Evolutionary conservation across 2,888 invertebrate genomes (phyloP), one percentile per base, ranked within the genome.

Genomic region (Meiosimyza platycephala): DNA sequence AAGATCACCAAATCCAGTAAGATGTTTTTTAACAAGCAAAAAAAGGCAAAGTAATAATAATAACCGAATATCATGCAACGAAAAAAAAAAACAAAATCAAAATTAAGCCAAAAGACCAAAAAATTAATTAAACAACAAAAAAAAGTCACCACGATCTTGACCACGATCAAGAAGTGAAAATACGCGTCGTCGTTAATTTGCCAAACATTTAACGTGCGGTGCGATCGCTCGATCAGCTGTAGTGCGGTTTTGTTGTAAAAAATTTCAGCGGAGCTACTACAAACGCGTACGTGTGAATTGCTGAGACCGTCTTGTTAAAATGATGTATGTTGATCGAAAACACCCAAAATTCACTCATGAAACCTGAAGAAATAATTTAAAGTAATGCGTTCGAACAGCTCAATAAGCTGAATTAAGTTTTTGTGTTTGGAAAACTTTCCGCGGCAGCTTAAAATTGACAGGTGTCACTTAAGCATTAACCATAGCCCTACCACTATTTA

Each of bases 101-200:
- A 48, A 57, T 9, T 57, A 50, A 16, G n/a, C 16, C 1, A 48
- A 48, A 63, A 48, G 16, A 16, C 47, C n/a, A n/a, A 48, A 63
- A 63, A 48, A 50, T 48, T 40, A 65, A 52, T 60, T 33, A 33
- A 57, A 57, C 16, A 5, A 11, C 18, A 59, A 63, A 47, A 63
- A n/a, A 11, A 11, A 5, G 47, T 16, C 63, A 48, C 16, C 47
- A 11, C 64, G 51, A 64, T 40, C 33, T 63, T 50, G 55, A 55
- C 64, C 64, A 50, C 16, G 51, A 13, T 12, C 18, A 16, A 64
- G 60, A 57, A 60, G 60, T 60, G 40, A 60, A 60, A 60, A 60
- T 60, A 18, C 22, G 64, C 12, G 47, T 48, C 7, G 9, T 57
- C 11, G 1, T 3, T 12, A 12, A 18, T 15, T 57, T 22, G 28